These are phyloP conservation scores for Arctia plantaginis DNA, from an alignment of 2,888 invertebrate genomes.

Conservation along the genomic window DNA sequence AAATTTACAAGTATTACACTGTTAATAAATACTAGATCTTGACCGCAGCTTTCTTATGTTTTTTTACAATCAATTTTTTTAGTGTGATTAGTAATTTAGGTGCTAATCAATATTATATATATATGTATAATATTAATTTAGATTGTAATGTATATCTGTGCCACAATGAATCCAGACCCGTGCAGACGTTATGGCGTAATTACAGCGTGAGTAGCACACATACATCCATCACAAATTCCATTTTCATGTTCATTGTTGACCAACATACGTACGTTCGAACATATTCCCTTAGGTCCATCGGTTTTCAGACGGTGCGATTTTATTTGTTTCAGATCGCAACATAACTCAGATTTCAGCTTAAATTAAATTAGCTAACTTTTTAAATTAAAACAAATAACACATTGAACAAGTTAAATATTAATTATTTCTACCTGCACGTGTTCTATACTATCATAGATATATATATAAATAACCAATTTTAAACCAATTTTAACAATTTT, in stretches of 20 bases:
- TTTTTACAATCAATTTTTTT: not conserved
- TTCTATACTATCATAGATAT: too few relatives aligned
- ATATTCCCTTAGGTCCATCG: not conserved
- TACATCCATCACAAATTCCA: not conserved
- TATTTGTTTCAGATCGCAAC: not conserved
- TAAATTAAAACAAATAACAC: not conserved
- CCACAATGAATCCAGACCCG: not conserved
- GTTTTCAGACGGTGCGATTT: not conserved
- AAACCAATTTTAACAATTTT: too few relatives aligned
- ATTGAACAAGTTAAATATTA: not conserved
- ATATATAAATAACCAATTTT: too few relatives aligned
- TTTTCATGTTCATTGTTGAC: not conserved
- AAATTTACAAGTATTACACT: not conserved
- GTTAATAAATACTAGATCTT: not conserved
- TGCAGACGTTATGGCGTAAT: not conserved
- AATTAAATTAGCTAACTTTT: not conserved
- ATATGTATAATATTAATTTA: too few relatives aligned
- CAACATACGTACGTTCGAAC: not conserved
- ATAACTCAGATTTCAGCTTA: not conserved
- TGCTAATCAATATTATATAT: too few relatives aligned
- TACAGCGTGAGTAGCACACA: not conserved
- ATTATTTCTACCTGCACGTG: too few relatives aligned
- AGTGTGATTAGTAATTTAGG: not conserved
- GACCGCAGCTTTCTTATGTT: not conserved
- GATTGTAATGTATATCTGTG: too few relatives aligned